phyloP scores from a whole-genome alignment of 2,113 vertebrate species.

The Passer domesticus region DNA sequence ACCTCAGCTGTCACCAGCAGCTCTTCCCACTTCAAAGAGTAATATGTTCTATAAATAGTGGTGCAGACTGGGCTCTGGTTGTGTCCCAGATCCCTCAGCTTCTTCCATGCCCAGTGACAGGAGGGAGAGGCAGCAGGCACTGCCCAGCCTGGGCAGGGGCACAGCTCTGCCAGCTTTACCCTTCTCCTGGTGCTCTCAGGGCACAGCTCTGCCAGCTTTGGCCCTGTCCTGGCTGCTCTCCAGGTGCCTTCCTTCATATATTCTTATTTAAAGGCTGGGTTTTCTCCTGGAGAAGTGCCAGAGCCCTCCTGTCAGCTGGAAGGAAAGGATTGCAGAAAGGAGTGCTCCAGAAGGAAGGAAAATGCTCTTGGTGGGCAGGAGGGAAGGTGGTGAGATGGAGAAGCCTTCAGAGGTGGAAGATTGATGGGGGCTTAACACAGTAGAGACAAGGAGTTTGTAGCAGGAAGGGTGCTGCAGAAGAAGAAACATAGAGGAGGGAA shows the following conservation, averaged over 20 bases:
- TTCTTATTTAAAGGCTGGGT: background rate
- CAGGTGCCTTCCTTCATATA: background rate
- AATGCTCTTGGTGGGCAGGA: background rate
- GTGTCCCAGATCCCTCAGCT: background rate
- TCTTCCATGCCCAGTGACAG: background rate
- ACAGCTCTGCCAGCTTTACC: too few species aligned
- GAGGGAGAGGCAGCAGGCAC: background rate
- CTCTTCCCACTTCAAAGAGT: background rate
- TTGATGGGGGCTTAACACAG: background rate
- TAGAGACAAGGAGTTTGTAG: background rate
- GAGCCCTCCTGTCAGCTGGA: accelerated
- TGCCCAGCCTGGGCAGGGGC: background rate
- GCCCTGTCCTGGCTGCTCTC: background rate
- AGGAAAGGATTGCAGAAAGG: background rate
- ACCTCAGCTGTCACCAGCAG: background rate
- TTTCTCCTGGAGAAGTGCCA: background rate
- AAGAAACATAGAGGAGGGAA: background rate
- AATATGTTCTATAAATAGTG: constrained; percentile 7
- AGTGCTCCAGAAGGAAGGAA: background rate
- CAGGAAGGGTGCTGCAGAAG: background rate
- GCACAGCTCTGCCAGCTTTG: background rate
- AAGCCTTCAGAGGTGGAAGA: background rate
- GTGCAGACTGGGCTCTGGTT: background rate
- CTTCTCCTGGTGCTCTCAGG: too few species aligned
- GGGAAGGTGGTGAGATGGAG: background rate